Percentiles rank a stretch among this genome's conserved stretches.
Conservation (phyloP, 2,888 invertebrate species). For the Azorinus chamasolen region DNA sequence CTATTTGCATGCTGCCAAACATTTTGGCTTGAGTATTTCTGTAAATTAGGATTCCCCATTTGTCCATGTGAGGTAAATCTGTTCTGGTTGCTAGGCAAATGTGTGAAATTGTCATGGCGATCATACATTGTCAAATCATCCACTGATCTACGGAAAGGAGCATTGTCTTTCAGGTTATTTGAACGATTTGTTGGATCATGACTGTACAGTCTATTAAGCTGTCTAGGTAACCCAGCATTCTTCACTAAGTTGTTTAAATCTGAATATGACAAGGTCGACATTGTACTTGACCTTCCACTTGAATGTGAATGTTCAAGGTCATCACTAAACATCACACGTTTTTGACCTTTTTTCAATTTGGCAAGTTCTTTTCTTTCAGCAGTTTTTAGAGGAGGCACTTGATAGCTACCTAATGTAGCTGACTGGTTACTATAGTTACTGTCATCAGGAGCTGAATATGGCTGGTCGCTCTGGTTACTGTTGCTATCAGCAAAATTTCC, state of each 20-base stretch:
- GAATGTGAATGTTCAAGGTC: constrained; percentile 58
- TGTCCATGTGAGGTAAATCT: constrained; percentile 1
- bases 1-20: too few relatives aligned
- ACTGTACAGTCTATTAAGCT: constrained; percentile 17
- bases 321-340: constrained; percentile 65
- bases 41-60: too few relatives aligned
- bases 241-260: constrained; percentile 18
- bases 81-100: constrained; percentile 39
- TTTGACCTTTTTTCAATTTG: constrained; percentile 42
- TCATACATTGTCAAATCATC: too few relatives aligned
- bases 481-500: constrained; percentile 1
- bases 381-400: constrained; percentile 36
- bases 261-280: constrained; percentile 36
- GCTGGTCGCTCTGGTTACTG: background rate
- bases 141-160: constrained; percentile 33
- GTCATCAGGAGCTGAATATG: background rate
- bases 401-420: too few relatives aligned
- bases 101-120: constrained; percentile 20
- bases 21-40: too few relatives aligned
- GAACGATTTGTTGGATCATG: constrained; percentile 14
- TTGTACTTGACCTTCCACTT: constrained; percentile 54
- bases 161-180: constrained; percentile 14
- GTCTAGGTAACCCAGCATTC: background rate
- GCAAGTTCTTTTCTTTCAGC: constrained; percentile 58
- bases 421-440: background rate